phyloP scores from a whole-genome alignment of 2,888 invertebrate species.

The Rapana venosa region DNA sequence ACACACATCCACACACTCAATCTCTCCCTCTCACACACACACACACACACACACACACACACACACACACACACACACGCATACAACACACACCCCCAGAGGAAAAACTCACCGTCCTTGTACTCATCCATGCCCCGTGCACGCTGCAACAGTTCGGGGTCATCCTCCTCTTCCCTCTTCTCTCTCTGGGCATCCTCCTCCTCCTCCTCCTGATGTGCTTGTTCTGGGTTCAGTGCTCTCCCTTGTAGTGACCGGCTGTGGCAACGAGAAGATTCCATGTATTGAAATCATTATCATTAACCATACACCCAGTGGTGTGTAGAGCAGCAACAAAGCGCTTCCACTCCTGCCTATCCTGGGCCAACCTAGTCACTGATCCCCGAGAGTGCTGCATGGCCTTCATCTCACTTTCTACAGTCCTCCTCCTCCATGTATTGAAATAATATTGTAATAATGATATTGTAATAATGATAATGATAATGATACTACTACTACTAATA shows the following conservation, averaged over 20 bases:
- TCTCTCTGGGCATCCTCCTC: constrained; percentile 69
- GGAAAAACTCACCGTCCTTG: constrained; percentile 38
- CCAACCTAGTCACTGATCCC: too few relatives aligned
- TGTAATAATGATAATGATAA: too few relatives aligned
- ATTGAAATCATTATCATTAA: too few relatives aligned
- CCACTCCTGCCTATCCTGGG: too few relatives aligned
- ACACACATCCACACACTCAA: neutral
- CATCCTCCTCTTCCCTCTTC: constrained; percentile 68
- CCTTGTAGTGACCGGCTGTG: constrained; percentile 21
- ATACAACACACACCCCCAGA: neutral
- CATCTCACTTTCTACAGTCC: too few relatives aligned
- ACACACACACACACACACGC: neutral
- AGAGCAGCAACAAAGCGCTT: too few relatives aligned
- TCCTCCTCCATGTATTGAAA: too few relatives aligned
- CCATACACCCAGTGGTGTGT: too few relatives aligned
- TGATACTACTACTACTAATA: too few relatives aligned
- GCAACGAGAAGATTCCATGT: neutral
- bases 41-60: neutral
- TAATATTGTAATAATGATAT: too few relatives aligned
- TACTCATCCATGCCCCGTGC: constrained; percentile 73
- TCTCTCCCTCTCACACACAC: too few relatives aligned
- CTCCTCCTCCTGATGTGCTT: constrained; percentile 57
- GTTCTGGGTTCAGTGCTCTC: neutral
- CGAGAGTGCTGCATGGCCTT: too few relatives aligned
- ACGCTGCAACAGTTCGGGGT: constrained; percentile 65